phyloP scores from a whole-genome alignment of 2,113 vertebrate species.

The Tursiops truncatus region DNA sequence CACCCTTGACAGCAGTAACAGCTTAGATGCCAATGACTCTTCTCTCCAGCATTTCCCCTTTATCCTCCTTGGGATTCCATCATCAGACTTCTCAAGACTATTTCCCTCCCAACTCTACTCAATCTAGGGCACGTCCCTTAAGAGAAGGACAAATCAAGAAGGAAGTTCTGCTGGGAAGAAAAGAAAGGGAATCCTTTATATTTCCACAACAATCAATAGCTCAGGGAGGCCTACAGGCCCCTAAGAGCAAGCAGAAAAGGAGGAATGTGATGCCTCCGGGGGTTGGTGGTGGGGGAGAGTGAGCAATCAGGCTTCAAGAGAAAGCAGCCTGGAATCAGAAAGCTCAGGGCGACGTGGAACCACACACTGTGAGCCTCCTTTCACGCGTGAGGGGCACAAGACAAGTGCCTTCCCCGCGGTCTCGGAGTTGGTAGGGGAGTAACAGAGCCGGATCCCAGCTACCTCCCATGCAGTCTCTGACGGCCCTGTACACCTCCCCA shows the following conservation, averaged over 20 bases:
- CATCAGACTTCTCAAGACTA: neutral
- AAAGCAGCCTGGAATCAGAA: neutral
- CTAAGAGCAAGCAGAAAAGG: neutral
- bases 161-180: constrained; percentile 11
- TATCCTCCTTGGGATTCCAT: neutral
- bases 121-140: neutral
- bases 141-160: neutral
- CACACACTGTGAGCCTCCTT: neutral
- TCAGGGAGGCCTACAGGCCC: neutral
- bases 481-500: neutral
- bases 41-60: neutral
- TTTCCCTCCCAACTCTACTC: neutral
- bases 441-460: neutral
- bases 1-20: constrained; percentile 80
- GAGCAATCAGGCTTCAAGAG: neutral
- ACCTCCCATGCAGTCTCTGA: neutral
- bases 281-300: neutral
- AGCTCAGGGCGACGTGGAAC: neutral
- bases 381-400: neutral
- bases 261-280: neutral
- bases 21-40: neutral
- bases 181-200: constrained; percentile 14
- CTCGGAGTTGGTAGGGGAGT: no score
- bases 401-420: neutral
- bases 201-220: neutral